Evolutionary conservation across 2,888 invertebrate species (phyloP), one percentile per base, ranked within the genome.

Genomic region (Mongoloraphidia duomilia): DNA sequence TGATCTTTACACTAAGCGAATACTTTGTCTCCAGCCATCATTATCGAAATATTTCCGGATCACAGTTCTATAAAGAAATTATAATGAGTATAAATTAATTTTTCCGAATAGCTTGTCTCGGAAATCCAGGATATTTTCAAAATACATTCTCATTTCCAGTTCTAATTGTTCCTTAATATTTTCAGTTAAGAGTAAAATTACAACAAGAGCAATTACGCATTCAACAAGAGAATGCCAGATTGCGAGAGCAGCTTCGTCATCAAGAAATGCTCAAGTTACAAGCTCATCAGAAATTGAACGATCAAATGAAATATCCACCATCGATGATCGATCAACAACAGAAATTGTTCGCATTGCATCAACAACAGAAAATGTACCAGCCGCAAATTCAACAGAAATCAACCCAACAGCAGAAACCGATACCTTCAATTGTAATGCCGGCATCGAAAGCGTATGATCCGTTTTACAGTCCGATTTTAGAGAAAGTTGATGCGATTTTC

Each of bases 391-490:
- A 48, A 40, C 53, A 51, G 12, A 54, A 52, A 17, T 49, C 13
- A 13, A 41, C 44, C 26, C 13, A 34, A 52, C 56, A 43, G 45
- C 50, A 46, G 49, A 55, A 40, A 45, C 47, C 26, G n/a, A 55
- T 37, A 46, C 37, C 40, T 46, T 50, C 12, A 52, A 54, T 43
- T 70, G 3, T 59, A 70, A 41, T 49, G 34, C 14, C 52, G 1
- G 34, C 40, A 9, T 46, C 50, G 9, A 10, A 50, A 14, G 41
- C n/a, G 0, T 63, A 69, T 55, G 76, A 76, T 61, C 61, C 74
- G 9, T 91, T 87, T 70, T 91, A 89, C 66, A 84, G 84, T 11
- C 80, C 82, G 0, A 80, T 91, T 44, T 63, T 91, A 46, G 78
- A 80, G n/a, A 79, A 82, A 59, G 80, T 91, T 44, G 86, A 90